A percentile compares a stretch with the other conserved stretches of the same genome.
phyloP scores from a whole-genome alignment of 2,113 vertebrate genomes.

The Micronycteris hirsuta region DNA sequence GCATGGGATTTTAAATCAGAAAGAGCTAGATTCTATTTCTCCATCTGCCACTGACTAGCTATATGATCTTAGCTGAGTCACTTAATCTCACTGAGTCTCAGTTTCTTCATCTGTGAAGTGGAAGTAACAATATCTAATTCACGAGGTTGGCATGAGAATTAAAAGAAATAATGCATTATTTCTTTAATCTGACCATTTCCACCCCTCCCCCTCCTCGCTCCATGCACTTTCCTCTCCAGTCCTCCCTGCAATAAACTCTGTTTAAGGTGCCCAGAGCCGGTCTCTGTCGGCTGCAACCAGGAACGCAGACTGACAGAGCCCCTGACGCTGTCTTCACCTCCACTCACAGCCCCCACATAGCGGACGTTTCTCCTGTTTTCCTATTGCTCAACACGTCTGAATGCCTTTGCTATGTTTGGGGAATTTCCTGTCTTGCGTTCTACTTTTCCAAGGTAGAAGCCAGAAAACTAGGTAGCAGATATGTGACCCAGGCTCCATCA shows the following conservation, averaged over 20 bases:
- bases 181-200: no score
- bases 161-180: not conserved
- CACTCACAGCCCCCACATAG: no score
- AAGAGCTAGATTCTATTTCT: not conserved
- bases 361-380: not conserved
- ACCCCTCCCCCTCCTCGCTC: no score
- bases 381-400: not conserved
- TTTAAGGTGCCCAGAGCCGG: not conserved
- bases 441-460: not conserved
- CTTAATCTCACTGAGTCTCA: not conserved
- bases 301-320: not conserved
- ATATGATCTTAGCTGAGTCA: not conserved
- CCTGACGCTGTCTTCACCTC: not conserved
- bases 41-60: not conserved
- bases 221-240: not conserved
- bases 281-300: not conserved
- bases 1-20: not conserved
- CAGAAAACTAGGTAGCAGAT: not conserved
- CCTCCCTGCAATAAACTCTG: not conserved
- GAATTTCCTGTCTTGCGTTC: not conserved
- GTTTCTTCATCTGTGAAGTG: not conserved
- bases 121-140: not conserved
- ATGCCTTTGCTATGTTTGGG: not conserved
- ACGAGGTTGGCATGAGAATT: not conserved
- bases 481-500: not conserved